These are phyloP conservation scores for Vesta saturnalis DNA, from an alignment of 2,888 invertebrate genomes.

Conservation along the genomic window DNA sequence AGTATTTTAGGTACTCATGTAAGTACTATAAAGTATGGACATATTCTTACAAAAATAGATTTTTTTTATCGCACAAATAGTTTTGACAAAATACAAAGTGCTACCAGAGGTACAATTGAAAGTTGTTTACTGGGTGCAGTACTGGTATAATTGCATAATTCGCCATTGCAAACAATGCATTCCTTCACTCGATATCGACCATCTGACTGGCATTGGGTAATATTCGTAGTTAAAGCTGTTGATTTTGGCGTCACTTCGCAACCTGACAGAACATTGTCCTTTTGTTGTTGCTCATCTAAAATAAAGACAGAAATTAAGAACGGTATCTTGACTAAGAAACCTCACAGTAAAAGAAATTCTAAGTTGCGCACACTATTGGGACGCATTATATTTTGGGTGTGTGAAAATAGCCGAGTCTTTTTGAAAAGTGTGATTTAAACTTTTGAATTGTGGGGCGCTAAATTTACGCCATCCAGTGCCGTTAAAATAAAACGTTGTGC, in stretches of 20 bases:
- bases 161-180: conserved; percentile 6
- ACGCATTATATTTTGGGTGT: too few relatives aligned
- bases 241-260: conserved; percentile 10
- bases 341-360: too few relatives aligned
- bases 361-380: too few relatives aligned
- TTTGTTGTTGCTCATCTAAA: conserved; percentile 13
- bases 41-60: background rate
- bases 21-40: background rate
- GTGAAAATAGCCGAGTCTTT: too few relatives aligned
- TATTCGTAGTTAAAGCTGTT: background rate
- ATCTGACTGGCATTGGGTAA: conserved; percentile 9
- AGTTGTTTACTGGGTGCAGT: background rate
- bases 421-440: too few relatives aligned
- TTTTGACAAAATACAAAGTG: background rate
- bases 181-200: background rate
- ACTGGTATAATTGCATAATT: conserved; percentile 8
- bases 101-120: background rate
- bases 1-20: background rate
- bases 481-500: too few relatives aligned
- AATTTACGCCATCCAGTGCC: too few relatives aligned
- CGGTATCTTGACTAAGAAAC: too few relatives aligned
- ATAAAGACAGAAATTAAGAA: background rate
- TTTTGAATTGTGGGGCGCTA: too few relatives aligned
- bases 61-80: background rate
- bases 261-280: conserved; percentile 18